phyloP scores from a whole-genome alignment of 2,113 vertebrate species.

The Brachypodius melanocephalos region DNA sequence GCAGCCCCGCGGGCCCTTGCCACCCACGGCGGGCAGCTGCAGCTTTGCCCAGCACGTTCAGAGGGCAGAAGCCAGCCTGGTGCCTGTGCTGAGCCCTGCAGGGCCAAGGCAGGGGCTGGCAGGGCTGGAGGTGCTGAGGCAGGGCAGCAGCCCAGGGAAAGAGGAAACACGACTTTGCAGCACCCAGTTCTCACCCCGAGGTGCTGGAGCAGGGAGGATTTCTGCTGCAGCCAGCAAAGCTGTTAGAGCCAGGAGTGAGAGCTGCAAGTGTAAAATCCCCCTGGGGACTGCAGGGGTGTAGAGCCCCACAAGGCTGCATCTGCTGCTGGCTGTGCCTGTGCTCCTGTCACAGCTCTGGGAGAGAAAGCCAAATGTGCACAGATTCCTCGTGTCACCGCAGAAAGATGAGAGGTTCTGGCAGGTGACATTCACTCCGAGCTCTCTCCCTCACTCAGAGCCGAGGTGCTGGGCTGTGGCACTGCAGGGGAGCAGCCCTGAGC shows the following conservation, averaged over 20 bases:
- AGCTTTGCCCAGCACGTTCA: not conserved
- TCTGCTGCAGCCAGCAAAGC: not conserved
- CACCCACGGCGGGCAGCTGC: not conserved
- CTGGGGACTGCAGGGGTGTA: not conserved
- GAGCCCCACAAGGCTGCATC: not conserved
- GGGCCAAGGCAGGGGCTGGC: not conserved
- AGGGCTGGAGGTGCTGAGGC: not conserved
- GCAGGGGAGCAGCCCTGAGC: not conserved
- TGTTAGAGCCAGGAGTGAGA: not conserved
- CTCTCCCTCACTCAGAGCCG: fast-evolving
- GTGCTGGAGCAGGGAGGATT: not conserved
- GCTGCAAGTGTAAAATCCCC: not conserved
- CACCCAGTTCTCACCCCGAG: not conserved
- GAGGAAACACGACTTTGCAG: not conserved
- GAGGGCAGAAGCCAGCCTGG: fast-evolving
- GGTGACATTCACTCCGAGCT: not conserved
- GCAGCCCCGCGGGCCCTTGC: not conserved
- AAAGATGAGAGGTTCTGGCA: not conserved
- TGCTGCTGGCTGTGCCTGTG: not conserved
- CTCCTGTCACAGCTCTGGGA: not conserved
- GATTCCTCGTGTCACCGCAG: not conserved
- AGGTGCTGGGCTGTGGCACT: fast-evolving
- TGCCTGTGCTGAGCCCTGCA: not conserved
- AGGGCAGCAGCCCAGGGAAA: not conserved
- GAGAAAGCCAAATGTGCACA: not conserved